phyloP scores from a whole-genome alignment of 1,140 invertebrate genomes.

The Trichonephila clavipes region DNA sequence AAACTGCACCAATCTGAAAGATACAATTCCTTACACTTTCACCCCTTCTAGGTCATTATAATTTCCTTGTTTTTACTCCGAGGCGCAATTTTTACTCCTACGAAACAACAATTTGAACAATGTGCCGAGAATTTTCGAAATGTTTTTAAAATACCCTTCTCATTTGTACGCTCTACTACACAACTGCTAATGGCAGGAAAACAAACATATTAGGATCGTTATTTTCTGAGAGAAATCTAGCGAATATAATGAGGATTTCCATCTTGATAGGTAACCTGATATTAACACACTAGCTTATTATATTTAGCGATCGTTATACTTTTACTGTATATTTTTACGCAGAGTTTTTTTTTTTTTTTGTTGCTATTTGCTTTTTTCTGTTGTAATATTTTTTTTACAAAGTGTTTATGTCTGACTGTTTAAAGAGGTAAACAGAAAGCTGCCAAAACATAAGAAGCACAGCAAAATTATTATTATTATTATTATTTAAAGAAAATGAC shows the following conservation, averaged over 20 bases:
- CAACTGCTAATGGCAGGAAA: slow-evolving; percentile 8
- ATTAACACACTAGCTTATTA: neutral
- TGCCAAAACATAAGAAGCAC: neutral
- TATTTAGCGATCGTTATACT: neutral
- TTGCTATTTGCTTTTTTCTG: no score
- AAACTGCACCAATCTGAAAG: no score
- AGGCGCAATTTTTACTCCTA: neutral
- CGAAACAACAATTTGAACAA: neutral
- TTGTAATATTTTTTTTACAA: no score
- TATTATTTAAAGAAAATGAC: no score
- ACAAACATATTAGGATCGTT: neutral
- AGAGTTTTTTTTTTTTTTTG: neutral
- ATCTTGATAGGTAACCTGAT: neutral
- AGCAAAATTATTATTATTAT: no score
- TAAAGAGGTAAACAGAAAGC: neutral
- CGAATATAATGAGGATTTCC: neutral
- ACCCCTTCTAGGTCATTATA: neutral
- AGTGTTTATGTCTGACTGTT: neutral
- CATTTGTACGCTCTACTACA: neutral
- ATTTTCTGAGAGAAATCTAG: neutral
- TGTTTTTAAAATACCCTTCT: neutral
- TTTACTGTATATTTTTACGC: neutral
- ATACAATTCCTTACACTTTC: no score
- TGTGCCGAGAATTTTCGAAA: neutral
- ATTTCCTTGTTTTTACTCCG: neutral